Evolutionary conservation across 2,113 vertebrate species (phyloP).

Genomic region (Datnioides undecimradiatus): DNA sequence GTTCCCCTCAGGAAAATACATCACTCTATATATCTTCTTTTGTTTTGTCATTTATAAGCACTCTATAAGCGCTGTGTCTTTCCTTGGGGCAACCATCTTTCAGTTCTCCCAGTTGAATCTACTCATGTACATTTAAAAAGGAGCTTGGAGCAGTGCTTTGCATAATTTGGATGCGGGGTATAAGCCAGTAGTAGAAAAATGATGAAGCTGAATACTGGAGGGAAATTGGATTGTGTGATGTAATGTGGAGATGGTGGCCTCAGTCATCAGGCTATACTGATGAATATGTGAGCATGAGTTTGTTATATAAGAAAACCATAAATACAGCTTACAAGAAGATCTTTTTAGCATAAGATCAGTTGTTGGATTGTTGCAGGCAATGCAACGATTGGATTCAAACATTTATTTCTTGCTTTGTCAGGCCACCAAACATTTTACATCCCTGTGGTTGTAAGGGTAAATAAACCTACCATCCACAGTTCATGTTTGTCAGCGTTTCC

Average conservation of each 20-base stretch:
- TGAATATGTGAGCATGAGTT: not conserved
- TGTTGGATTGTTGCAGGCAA: not conserved
- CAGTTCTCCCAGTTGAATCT: constrained; percentile 4
- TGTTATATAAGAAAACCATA: not conserved
- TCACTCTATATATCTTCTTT: not conserved
- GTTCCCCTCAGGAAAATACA: not conserved
- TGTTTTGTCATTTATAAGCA: constrained; percentile 1
- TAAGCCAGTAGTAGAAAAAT: not conserved
- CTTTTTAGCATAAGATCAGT: not conserved
- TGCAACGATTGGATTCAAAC: not conserved
- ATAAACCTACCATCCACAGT: constrained; percentile 10
- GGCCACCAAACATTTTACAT: constrained; percentile 10
- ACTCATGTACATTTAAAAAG: not conserved
- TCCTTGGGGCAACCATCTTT: not conserved
- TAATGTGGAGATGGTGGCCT: constrained; percentile 5
- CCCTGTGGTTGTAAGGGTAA: not conserved
- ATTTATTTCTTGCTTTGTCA: not conserved
- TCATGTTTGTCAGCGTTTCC: constrained; percentile 39
- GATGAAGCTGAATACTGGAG: not conserved
- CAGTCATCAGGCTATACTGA: not conserved
- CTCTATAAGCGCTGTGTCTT: not conserved
- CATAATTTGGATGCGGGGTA: not conserved
- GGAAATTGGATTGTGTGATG: not conserved
- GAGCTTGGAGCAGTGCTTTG: not conserved
- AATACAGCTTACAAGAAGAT: not conserved